Conservation (phyloP, 2,888 invertebrate species). For the Hartigia nigra region DNA sequence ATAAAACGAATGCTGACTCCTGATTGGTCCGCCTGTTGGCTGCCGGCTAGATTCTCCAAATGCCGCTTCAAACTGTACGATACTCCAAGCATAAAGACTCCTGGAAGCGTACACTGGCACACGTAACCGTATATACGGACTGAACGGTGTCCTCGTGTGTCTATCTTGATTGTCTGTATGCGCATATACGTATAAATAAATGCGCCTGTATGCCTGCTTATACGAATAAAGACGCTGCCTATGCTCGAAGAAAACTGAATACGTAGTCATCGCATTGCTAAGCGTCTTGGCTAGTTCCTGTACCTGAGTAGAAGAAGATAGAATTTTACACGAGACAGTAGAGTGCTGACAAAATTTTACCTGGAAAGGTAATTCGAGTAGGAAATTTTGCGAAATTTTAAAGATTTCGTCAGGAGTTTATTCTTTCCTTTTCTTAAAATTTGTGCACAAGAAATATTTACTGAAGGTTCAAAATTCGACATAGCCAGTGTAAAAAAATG, state of each 20-base stretch:
- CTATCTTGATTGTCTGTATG: conserved; percentile 7
- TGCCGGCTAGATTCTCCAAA: conserved; percentile 67
- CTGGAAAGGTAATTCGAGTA: too few species aligned
- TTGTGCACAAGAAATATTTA: not conserved
- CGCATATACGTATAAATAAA: conserved; percentile 8
- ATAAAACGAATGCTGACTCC: conserved; percentile 75
- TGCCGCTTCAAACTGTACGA: conserved; percentile 64
- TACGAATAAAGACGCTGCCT: not conserved
- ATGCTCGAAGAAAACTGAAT: not conserved
- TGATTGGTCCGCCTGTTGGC: conserved; percentile 76
- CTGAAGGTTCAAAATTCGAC: not conserved
- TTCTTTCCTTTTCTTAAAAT: not conserved
- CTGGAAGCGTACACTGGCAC: conserved; percentile 48
- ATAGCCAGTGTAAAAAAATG: not conserved
- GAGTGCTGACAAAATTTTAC: too few species aligned
- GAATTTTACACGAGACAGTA: not conserved
- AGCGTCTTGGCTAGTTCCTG: not conserved
- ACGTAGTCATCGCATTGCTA: not conserved
- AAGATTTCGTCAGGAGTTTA: not conserved
- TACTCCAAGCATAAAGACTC: conserved; percentile 48
- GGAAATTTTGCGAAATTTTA: not conserved
- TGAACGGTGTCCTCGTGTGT: conserved; percentile 45
- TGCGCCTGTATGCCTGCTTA: conserved; percentile 2
- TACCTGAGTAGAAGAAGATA: not conserved
- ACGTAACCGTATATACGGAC: conserved; percentile 41